Evolutionary conservation across 1,140 invertebrate genomes (phyloP).

Genomic region (Diorhabda carinulata): DNA sequence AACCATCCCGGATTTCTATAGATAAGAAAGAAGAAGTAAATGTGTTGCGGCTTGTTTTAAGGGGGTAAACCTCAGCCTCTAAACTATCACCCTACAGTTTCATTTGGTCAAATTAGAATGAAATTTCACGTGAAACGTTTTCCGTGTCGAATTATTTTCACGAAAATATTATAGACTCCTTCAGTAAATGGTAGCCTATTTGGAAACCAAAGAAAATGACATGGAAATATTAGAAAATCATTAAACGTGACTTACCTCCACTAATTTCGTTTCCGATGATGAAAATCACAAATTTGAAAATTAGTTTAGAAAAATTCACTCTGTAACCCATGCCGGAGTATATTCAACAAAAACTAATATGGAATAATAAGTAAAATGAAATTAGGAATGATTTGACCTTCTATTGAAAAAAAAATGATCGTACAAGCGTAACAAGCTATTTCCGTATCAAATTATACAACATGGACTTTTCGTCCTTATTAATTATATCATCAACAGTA

Average conservation of each 20-base stretch:
- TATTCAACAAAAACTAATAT: constrained; percentile 19
- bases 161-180: too few species aligned
- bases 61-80: too few species aligned
- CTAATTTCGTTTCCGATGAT: constrained; percentile 5
- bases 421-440: constrained; percentile 35
- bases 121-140: too few species aligned
- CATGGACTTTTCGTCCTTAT: neutral
- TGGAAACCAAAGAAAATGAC: too few species aligned
- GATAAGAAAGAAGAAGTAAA: too few species aligned
- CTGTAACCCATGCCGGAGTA: constrained; percentile 23
- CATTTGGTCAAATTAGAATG: too few species aligned
- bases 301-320: constrained; percentile 23
- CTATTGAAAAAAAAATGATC: constrained; percentile 35
- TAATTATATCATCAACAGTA: neutral
- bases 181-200: too few species aligned
- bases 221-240: too few species aligned
- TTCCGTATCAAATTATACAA: constrained; percentile 8
- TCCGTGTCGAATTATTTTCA: too few species aligned
- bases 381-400: constrained; percentile 37
- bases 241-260: constrained; percentile 22
- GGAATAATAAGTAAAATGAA: constrained; percentile 27
- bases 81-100: too few species aligned
- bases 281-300: constrained; percentile 16
- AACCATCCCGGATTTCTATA: too few species aligned
- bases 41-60: too few species aligned